A percentile compares a stretch with the other conserved stretches of the same genome.
Conservation (phyloP, 1,140 invertebrate genomes). For the Drosophila willistoni region DNA sequence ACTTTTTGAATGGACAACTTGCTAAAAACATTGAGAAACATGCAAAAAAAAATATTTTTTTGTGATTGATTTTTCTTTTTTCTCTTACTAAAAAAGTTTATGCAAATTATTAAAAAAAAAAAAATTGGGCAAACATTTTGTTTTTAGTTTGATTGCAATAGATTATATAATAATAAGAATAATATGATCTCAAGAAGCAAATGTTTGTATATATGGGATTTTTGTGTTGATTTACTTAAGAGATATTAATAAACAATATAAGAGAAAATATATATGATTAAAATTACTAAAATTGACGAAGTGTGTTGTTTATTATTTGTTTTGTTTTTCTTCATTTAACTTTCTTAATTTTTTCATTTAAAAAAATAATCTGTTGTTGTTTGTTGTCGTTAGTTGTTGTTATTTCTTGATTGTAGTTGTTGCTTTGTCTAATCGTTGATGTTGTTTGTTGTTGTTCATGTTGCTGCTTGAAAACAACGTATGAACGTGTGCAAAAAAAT, state of each 20-base stretch:
- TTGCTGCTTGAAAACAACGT: conserved; percentile 50
- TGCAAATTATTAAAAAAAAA: conserved; percentile 45
- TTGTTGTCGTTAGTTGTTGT: conserved; percentile 48
- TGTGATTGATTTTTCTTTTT: neutral
- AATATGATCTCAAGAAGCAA: conserved; percentile 48
- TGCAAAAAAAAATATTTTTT: conserved; percentile 64
- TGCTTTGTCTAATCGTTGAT: conserved; percentile 28
- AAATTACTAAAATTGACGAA: conserved; percentile 83
- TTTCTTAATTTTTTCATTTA: conserved; percentile 37
- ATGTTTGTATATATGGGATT: conserved; percentile 41
- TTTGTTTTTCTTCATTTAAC: conserved; percentile 39
- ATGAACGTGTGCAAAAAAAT: conserved; percentile 59
- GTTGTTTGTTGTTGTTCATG: conserved; percentile 46
- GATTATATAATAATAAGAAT: conserved; percentile 18
- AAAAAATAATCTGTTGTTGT: conserved; percentile 49
- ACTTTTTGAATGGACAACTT: conserved; percentile 63
- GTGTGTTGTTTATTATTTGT: conserved; percentile 70
- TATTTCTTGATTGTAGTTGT: conserved; percentile 23
- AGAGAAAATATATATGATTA: conserved; percentile 69
- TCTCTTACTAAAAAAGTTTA: conserved; percentile 69
- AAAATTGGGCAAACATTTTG: conserved; percentile 44
- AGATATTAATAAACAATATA: conserved; percentile 70
- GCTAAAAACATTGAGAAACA: conserved; percentile 83
- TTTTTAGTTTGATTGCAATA: conserved; percentile 10
- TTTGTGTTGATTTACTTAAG: conserved; percentile 61